Base-by-base conservation (phyloP, 2,888 invertebrate species). In the Macaria notata region DNA sequence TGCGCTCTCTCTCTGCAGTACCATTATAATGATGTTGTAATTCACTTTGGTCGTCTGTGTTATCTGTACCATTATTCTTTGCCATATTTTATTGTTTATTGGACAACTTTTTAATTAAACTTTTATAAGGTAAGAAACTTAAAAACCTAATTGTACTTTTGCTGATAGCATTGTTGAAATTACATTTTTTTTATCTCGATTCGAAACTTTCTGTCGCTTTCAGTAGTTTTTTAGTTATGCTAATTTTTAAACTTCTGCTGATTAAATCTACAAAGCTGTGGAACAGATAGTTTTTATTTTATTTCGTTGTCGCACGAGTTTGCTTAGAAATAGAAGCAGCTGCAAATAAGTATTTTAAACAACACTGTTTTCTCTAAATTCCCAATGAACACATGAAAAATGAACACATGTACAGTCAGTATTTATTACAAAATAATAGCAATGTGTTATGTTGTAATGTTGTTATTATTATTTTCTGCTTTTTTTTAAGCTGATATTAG, bases 1-100 rank as follows among this genome's bases (percentile, higher is more conserved):
- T 71, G 59, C 58, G 66, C 65, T 68, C 63, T 61, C 62, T 69
- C 63, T 70, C 66, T 71, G 69, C 62, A 66, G 65, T 62, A 66
- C 63, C 62, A 69, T 71, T 62, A 8, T 36, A 68, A 64, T 73
- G 77, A 75, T 77, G 75, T 77, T 74, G 76, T 76, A 69, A 74
- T 73, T 72, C 65, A 72, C 71, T 76, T 77, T 74, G 69, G 68
- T 47, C 42, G 57, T 62, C 38, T 49, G 58, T 39, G 19, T 47
- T 50, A n/a, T 59, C 30, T 49, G 6, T 46, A 45, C 33, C 39
- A 39, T 52, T 49, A 45, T 8, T 46, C 29, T 50, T 33, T 42
- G 7, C 3, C n/a, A 39, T 8, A 41, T 41, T 5, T 41, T 41
- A 41, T 5, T 41, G 41, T 4, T 4, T 9, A 8, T 8, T 41